Base-by-base conservation (phyloP, 2,888 invertebrate species). In the Pandemis corylana region DNA sequence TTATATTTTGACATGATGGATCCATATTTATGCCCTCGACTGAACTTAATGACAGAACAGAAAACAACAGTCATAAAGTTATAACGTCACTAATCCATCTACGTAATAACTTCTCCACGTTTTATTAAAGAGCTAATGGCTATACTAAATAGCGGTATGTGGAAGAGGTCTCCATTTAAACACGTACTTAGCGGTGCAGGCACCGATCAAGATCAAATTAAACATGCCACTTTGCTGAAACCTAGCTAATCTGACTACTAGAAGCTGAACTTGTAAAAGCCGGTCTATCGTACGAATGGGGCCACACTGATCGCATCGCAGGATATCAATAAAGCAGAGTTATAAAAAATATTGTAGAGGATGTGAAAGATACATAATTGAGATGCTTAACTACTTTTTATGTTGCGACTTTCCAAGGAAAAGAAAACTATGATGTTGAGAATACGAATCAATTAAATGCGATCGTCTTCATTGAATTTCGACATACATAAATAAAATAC, bases 131-230 rank as follows among this genome's bases (percentile, higher is more conserved):
- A 20, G 20, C 3, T 20, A 56, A 9, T 28, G 28, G 64, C 46
- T 28, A 13, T 7, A 12, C 15, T 66, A 51, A 66, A n/a, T 36
- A 66, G 28, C 66, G 51, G 51, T 36, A 42, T 36, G 63, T 44
- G 20, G 20, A 20, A 72, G 63, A 64, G 51, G 36, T 56, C 46
- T 56, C 49, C n/a, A 20, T 67, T 41, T 46, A 9, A 68, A 56
- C 72, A 68, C 63, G 20, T 20, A 20, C 62, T 42, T 42, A 62
- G 49, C 28, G 64, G 68, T 53, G 67, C 5, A 15, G n/a, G 41
- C 28, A 7, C 49, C 44, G 61, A 61, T 70, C 61, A 28, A 42
- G 65, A 69, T 66, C 70, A 74, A 74, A 74, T 74, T 74, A 70
- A 66, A 74, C 74, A 70, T 49, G 74, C 59, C 9, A 51, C 66